Evolutionary conservation across 2,113 vertebrate species (phyloP), one percentile per base, ranked within the genome.

Genomic region (Melanerpes aurifrons): DNA sequence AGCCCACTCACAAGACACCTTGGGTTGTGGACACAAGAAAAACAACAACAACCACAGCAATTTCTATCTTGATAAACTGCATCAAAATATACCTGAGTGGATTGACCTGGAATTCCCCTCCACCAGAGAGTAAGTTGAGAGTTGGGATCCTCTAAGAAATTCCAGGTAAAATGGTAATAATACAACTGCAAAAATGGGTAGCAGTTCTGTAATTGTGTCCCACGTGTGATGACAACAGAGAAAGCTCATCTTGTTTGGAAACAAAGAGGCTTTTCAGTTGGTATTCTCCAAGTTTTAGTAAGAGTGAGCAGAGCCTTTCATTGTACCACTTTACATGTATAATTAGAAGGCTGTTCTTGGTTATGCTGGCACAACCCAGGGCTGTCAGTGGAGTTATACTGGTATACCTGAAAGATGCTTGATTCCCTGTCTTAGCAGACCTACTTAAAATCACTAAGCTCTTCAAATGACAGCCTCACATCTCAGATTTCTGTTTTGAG

Each of bases 271-370:
- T 7, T 90, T 89, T 54, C 19, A 45, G 11, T 24, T 69, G 26
- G 3, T 66, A 5, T 68, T 74, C 35, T 61, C 18, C 58, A 64
- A n/a, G 63, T 53, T 86, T 56, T 59, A 45, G 45, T 37, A 31
- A 76, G 50, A 61, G 56, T 0, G 0, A 61, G 12, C 1, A 1
- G 86, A 75, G 59, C 10, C 21, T 84, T 45, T 54, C 70, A 16
- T 73, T 56, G 29, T n/a, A 4, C 15, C 64, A 8, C 28, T 75
- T 47, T 59, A 5, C 32, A 62, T 3, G 10, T 40, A 9, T 71
- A 54, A 45, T 78, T 59, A 80, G 43, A 80, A 88, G 35, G 45
- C 32, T 92, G 17, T 37, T 76, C 26, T 53, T 80, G 12, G 37
- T 81, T 63, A 54, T 17, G 22, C 3, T 40, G 59, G 20, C 4